Evolutionary conservation across 2,113 vertebrate species (phyloP).

Genomic region (Seriola quinqueradiata): DNA sequence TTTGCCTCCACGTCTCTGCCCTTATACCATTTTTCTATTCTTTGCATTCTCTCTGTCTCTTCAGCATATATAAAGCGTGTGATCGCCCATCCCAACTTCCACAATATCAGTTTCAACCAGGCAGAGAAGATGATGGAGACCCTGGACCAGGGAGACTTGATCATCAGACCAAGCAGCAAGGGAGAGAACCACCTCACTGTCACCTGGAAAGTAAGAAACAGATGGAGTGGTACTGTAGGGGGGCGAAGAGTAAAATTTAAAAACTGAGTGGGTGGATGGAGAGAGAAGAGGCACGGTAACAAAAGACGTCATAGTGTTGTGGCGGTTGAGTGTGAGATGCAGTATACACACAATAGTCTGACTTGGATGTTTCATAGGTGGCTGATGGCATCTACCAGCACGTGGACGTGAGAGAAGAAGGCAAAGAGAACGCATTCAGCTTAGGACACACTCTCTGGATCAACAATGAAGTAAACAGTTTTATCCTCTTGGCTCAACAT

Average conservation of each 20-base stretch:
- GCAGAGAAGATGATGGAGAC: constrained; percentile 99
- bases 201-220: constrained; percentile 90
- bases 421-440: constrained; percentile 99
- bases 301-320: background rate
- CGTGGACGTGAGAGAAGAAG: constrained; percentile 95
- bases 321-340: background rate
- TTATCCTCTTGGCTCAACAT: background rate
- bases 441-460: constrained; percentile 97
- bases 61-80: constrained; percentile 97
- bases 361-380: constrained; percentile 77
- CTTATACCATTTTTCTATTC: background rate
- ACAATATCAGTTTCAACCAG: constrained; percentile 99
- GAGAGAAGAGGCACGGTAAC: background rate
- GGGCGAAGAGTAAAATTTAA: background rate
- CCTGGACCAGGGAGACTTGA: constrained; percentile 97
- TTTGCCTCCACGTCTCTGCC: background rate
- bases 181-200: constrained; percentile 98
- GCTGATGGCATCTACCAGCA: constrained; percentile 97
- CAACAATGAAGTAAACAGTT: constrained; percentile 90
- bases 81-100: constrained; percentile 98
- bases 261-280: too few relatives aligned
- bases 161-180: constrained; percentile 98
- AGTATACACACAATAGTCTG: constrained; percentile 1
- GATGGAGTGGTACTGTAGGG: background rate
- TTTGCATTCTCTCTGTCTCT: background rate